Evolutionary conservation across 2,888 invertebrate species (phyloP), one percentile per base, ranked within the genome.

Genomic region (Meteorus cinctellus): DNA sequence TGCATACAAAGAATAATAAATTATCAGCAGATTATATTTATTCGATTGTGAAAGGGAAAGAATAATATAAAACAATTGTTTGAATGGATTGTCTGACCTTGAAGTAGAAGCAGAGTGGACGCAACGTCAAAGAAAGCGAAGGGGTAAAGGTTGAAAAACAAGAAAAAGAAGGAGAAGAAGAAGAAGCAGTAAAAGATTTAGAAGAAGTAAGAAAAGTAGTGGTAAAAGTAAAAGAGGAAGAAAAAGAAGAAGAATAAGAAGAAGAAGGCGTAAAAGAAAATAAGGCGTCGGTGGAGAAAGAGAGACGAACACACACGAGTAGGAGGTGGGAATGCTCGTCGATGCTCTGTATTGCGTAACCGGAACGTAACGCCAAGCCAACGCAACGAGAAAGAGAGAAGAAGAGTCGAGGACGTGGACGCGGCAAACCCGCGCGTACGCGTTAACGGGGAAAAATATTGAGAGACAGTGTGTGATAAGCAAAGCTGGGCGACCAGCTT

Each of bases 351-450:
- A 77, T 81, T 81, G 81, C 81, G 81, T 81, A 81, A 81, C 79
- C 80, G 79, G 79, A 81, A 81, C 80, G 80, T 80, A 75, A 75
- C 81, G 78, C 79, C 78, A 77, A 80, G 79, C 70, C 76, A 72
- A 79, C 78, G 76, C 63, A 75, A 72, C 71, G 31, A 71, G 60
- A 59, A 62, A 41, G 45, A 72, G 72, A 75, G 65, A 65, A 59
- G 59, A 67, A 29, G 68, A 48, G 68, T 72, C 65, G 48, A 73
- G 75, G 62, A 74, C 72, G 66, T 77, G 60, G 72, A 68, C 55
- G 31, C 66, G 51, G 66, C 55, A 55, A 55, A 24, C 55, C 55
- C 8, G 55, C 19, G 55, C 55, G 55, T 19, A n/a, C 60, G 60
- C 27, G 74, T 63, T 51, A 70, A 63, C 62, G 66, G 65, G 70